phyloP scores from a whole-genome alignment of 35 echinoderm and acorn worm species.

The Holothuria glaberrima region DNA sequence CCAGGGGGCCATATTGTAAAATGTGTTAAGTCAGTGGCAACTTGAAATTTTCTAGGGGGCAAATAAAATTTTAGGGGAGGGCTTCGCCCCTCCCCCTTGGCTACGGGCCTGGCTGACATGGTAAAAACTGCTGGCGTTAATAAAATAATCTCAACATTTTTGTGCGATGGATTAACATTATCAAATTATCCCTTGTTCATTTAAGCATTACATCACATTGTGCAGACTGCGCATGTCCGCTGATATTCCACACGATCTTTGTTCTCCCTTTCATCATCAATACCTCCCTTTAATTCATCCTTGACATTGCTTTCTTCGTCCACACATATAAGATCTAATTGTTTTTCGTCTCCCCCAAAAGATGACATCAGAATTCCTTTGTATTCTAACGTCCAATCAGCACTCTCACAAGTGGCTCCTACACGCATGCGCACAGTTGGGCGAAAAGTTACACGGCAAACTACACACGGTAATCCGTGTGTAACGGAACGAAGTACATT shows the following conservation, averaged over 20 bases:
- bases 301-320: neutral
- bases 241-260: neutral
- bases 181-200: too few species aligned
- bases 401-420: conserved; percentile 1
- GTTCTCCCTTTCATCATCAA: neutral
- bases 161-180: too few species aligned
- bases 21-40: too few species aligned
- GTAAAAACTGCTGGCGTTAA: neutral
- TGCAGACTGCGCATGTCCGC: conserved; percentile 52
- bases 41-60: too few species aligned
- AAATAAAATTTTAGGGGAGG: too few species aligned
- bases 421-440: conserved; percentile 30
- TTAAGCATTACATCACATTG: neutral
- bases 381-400: conserved; percentile 55
- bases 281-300: neutral
- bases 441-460: conserved; percentile 46
- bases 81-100: too few species aligned
- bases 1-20: too few species aligned
- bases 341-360: neutral
- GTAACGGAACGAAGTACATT: neutral
- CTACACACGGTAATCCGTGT: conserved; percentile 16
- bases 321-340: neutral
- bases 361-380: conserved; percentile 9
- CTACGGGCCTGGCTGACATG: neutral
- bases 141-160: neutral